Evolutionary conservation across 2,888 invertebrate species (phyloP).

Genomic region (Schizaphis graminum): DNA sequence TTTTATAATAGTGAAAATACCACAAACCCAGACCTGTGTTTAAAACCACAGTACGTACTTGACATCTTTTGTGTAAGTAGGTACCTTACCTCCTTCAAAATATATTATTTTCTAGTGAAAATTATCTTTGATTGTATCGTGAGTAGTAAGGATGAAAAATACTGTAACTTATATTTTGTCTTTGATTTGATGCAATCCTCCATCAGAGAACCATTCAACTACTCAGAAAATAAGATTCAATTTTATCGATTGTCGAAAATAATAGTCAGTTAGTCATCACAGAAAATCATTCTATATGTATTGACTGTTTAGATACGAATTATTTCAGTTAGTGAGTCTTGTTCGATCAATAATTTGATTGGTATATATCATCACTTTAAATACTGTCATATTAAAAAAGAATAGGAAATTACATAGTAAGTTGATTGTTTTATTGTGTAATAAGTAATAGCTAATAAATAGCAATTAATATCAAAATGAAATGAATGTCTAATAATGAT

Average conservation of each 20-base stretch:
- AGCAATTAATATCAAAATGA: neutral
- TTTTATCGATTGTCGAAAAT: neutral
- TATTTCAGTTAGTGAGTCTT: neutral
- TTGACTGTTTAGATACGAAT: neutral
- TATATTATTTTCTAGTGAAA: neutral
- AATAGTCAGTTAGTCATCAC: neutral
- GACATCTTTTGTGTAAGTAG: neutral
- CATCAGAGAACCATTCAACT: neutral
- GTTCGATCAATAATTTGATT: neutral
- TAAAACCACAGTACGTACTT: neutral
- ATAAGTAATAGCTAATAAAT: neutral
- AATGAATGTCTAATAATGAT: neutral
- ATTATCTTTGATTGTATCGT: neutral
- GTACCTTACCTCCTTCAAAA: neutral
- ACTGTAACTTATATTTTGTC: neutral
- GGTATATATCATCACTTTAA: neutral
- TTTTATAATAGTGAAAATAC: neutral
- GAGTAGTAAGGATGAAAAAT: too few species aligned
- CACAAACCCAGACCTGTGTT: neutral
- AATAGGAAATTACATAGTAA: neutral
- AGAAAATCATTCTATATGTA: neutral
- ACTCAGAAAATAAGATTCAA: neutral
- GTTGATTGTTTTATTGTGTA: neutral
- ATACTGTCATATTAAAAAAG: neutral
- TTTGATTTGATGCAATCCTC: neutral